phyloP scores from a whole-genome alignment of 2,888 invertebrate species.

The Choristoneura rosaceana region DNA sequence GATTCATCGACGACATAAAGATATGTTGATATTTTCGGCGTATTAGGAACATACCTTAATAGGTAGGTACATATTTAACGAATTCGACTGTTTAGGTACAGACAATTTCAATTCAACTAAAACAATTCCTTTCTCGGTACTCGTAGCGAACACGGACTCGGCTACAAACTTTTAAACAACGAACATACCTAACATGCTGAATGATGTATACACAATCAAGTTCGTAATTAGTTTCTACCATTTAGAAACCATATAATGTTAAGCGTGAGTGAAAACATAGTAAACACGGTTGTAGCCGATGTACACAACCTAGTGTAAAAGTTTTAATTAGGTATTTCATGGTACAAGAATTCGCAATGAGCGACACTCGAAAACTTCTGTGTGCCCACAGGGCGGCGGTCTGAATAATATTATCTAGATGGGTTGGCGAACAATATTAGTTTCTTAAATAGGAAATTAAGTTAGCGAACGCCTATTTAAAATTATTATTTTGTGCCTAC shows the following conservation, averaged over 20 bases:
- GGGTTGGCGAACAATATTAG: neutral
- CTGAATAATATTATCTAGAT: conserved; percentile 12
- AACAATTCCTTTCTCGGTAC: neutral
- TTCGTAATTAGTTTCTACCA: conserved; percentile 26
- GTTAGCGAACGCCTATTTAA: no score
- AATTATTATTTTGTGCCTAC: no score
- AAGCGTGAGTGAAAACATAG: conserved; percentile 24
- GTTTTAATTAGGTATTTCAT: conserved; percentile 25
- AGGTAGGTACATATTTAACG: neutral
- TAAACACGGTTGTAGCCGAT: conserved; percentile 6
- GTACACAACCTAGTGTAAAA: conserved; percentile 14
- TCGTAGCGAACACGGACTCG: neutral
- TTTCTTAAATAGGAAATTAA: no score
- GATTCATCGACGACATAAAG: neutral
- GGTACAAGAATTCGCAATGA: conserved; percentile 17
- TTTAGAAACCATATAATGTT: conserved; percentile 22
- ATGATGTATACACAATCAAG: conserved; percentile 13
- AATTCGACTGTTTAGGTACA: neutral
- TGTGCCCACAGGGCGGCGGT: neutral
- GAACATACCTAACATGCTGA: neutral
- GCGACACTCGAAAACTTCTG: conserved; percentile 19
- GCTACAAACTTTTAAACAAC: conserved; percentile 10
- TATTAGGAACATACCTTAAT: no score
- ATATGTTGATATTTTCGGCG: no score
- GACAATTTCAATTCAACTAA: neutral